A percentile compares a stretch with the other conserved stretches of the same genome.
phyloP scores from a whole-genome alignment of 2,888 invertebrate species.

The Thysanoteuthis rhombus region DNA sequence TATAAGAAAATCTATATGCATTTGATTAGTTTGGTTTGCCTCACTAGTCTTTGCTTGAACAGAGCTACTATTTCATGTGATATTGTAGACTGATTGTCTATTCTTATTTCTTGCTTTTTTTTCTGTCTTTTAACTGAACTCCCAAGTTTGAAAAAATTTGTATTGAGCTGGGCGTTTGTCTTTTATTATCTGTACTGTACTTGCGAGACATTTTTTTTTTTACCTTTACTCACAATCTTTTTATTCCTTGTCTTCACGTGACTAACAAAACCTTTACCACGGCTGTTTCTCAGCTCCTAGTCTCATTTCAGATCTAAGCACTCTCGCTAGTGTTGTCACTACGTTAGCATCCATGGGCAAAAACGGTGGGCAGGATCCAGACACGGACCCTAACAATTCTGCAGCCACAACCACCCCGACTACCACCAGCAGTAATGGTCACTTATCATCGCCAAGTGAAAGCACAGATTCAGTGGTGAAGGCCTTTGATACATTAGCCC shows the following conservation, averaged over 20 bases:
- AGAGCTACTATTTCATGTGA: too few species aligned
- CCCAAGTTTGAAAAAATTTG: too few species aligned
- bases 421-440: conserved; percentile 34
- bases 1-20: too few species aligned
- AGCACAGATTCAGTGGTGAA: conserved; percentile 73
- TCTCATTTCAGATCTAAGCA: conserved; percentile 66
- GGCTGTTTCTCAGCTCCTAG: conserved; percentile 22
- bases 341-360: conserved; percentile 69
- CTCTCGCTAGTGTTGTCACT: conserved; percentile 70
- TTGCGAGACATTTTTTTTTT: neutral
- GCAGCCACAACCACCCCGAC: neutral
- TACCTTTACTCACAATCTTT: neutral
- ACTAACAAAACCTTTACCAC: neutral
- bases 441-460: conserved; percentile 32
- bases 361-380: conserved; percentile 44
- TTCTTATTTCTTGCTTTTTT: too few species aligned
- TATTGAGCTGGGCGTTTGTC: neutral
- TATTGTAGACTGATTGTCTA: too few species aligned
- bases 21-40: too few species aligned
- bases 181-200: neutral
- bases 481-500: conserved; percentile 79
- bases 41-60: too few species aligned
- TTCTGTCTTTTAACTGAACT: too few species aligned
- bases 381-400: conserved; percentile 34
- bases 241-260: neutral